phyloP scores from a whole-genome alignment of 2,113 vertebrate species.

The Cinclus mexicanus region DNA sequence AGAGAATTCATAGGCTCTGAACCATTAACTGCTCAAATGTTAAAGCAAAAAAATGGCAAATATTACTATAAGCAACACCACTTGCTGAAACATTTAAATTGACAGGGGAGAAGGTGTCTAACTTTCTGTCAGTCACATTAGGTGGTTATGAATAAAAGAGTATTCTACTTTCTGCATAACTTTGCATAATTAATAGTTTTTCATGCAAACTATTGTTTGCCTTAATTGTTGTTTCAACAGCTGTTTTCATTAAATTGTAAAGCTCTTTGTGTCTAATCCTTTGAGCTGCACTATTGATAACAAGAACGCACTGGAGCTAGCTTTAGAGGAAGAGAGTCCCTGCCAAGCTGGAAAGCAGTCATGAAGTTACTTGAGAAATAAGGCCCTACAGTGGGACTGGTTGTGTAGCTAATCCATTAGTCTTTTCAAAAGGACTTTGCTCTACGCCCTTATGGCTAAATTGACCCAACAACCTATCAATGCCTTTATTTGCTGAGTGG shows the following conservation, averaged over 20 bases:
- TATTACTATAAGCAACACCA: slow-evolving; percentile 50
- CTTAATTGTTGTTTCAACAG: slow-evolving; percentile 82
- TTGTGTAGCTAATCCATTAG: slow-evolving; percentile 82
- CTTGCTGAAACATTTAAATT: slow-evolving; percentile 67
- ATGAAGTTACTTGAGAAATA: slow-evolving; percentile 80
- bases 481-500: slow-evolving; percentile 85
- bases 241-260: slow-evolving; percentile 83
- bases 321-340: slow-evolving; percentile 69
- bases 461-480: slow-evolving; percentile 84
- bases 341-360: slow-evolving; percentile 79
- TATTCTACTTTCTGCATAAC: slow-evolving; percentile 74
- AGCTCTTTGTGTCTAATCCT: slow-evolving; percentile 80
- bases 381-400: slow-evolving; percentile 75
- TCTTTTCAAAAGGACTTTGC: slow-evolving; percentile 77
- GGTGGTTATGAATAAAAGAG: slow-evolving; percentile 66
- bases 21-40: slow-evolving; percentile 15
- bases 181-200: slow-evolving; percentile 81
- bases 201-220: slow-evolving; percentile 76
- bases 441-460: slow-evolving; percentile 79
- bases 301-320: slow-evolving; percentile 69
- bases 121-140: slow-evolving; percentile 47
- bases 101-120: slow-evolving; percentile 38
- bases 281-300: slow-evolving; percentile 79
- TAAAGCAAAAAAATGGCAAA: slow-evolving; percentile 38
- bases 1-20: slow-evolving; percentile 20